phyloP scores from a whole-genome alignment of 2,888 invertebrate species.

The Gari tellinella region DNA sequence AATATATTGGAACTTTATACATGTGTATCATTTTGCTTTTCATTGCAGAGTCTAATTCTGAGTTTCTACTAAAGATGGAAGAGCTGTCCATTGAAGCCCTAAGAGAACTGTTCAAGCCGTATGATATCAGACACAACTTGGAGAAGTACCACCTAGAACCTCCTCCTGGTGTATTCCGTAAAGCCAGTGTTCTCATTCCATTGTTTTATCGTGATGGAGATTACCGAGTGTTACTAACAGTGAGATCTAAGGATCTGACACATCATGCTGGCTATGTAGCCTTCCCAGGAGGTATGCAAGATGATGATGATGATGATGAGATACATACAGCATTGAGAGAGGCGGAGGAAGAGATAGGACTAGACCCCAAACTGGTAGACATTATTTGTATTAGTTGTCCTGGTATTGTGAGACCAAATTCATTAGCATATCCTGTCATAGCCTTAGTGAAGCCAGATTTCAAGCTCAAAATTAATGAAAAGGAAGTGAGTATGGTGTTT shows the following conservation, averaged over 20 bases:
- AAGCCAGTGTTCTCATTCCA: constrained; percentile 74
- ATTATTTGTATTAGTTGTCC: constrained; percentile 73
- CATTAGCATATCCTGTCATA: constrained; percentile 74
- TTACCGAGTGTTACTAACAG: constrained; percentile 72
- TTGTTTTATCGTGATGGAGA: constrained; percentile 61
- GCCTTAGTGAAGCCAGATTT: constrained; percentile 72
- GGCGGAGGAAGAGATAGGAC: constrained; percentile 81
- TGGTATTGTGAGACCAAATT: constrained; percentile 59
- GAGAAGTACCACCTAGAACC: constrained; percentile 22
- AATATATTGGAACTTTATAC: too few relatives aligned
- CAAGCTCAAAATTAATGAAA: constrained; percentile 66
- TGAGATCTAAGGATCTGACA: constrained; percentile 63
- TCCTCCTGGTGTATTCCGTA: constrained; percentile 34
- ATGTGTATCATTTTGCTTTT: too few relatives aligned
- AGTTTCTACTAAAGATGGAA: too few relatives aligned
- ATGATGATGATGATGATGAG: constrained; percentile 74
- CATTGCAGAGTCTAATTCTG: too few relatives aligned
- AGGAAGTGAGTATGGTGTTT: constrained; percentile 78
- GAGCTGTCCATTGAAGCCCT: not conserved
- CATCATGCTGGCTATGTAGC: constrained; percentile 74
- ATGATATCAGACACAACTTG: constrained; percentile 3
- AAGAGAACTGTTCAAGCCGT: constrained; percentile 9
- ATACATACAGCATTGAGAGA: constrained; percentile 79
- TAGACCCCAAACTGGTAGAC: constrained; percentile 67
- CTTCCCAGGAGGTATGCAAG: constrained; percentile 80